Evolutionary conservation across 2,888 invertebrate genomes (phyloP).

Genomic region (Callimorpha dominula): DNA sequence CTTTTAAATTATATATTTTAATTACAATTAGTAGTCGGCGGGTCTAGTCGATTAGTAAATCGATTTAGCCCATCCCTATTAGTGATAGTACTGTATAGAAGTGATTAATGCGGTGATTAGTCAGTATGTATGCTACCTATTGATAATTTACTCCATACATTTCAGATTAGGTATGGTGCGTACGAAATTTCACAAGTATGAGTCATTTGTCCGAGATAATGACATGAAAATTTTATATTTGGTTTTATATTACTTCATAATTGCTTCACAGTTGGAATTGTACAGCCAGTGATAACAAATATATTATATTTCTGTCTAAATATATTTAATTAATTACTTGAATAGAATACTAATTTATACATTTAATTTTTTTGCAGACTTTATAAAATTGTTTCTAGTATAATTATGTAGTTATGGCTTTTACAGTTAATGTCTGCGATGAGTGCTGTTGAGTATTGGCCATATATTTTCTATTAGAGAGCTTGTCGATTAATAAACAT

Average conservation of each 20-base stretch:
- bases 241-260: conserved; percentile 3
- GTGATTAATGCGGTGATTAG: conserved; percentile 59
- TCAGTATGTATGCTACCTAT: conserved; percentile 57
- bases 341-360: background rate
- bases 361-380: too few species aligned
- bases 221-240: conserved; percentile 33
- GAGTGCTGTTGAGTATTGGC: too few species aligned
- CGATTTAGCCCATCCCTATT: conserved; percentile 36
- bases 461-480: too few species aligned
- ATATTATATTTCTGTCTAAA: conserved; percentile 1
- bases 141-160: conserved; percentile 48
- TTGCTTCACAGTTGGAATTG: conserved; percentile 9
- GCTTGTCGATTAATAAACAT: too few species aligned
- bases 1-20: background rate
- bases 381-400: too few species aligned
- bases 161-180: conserved; percentile 45
- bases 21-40: background rate
- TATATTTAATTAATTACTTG: background rate
- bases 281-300: background rate
- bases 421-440: too few species aligned
- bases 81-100: conserved; percentile 34
- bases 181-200: conserved; percentile 43
- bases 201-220: conserved; percentile 44
- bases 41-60: conserved; percentile 24
- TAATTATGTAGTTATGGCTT: too few species aligned